phyloP scores from a whole-genome alignment of 2,113 vertebrate species.

The Cyprinus carpio region DNA sequence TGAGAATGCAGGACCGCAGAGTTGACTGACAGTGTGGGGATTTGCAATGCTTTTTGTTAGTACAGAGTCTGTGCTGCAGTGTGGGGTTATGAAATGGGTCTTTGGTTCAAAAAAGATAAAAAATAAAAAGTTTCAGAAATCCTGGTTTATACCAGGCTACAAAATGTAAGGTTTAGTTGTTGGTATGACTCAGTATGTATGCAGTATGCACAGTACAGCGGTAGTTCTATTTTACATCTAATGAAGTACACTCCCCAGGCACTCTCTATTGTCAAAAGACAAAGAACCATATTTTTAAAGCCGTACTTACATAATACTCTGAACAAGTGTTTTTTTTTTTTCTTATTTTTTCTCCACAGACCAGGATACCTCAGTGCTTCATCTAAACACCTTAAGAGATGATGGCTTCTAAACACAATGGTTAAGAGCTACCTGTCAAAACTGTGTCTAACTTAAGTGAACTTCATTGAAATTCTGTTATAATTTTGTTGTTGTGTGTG shows the following conservation, averaged over 20 bases:
- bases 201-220: background rate
- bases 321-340: background rate
- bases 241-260: background rate
- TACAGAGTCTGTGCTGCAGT: background rate
- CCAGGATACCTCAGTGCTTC: background rate
- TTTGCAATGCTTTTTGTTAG: background rate
- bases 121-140: background rate
- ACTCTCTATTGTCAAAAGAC: background rate
- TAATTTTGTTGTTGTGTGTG: background rate
- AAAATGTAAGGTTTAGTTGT: background rate
- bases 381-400: conserved; percentile 5
- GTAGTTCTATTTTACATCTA: background rate
- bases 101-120: background rate
- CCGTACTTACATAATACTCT: background rate
- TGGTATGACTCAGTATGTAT: background rate
- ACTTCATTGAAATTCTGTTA: background rate
- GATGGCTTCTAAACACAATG: background rate
- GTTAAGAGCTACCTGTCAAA: conserved; percentile 12
- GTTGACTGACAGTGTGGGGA: background rate
- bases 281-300: background rate
- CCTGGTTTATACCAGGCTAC: background rate
- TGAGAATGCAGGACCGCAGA: background rate
- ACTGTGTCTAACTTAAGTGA: background rate
- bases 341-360: too few relatives aligned
- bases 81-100: background rate